A percentile compares a stretch with the other conserved stretches of the same genome.
Conservation (phyloP, 2,113 vertebrate genomes). For the Heterochromis multidens region DNA sequence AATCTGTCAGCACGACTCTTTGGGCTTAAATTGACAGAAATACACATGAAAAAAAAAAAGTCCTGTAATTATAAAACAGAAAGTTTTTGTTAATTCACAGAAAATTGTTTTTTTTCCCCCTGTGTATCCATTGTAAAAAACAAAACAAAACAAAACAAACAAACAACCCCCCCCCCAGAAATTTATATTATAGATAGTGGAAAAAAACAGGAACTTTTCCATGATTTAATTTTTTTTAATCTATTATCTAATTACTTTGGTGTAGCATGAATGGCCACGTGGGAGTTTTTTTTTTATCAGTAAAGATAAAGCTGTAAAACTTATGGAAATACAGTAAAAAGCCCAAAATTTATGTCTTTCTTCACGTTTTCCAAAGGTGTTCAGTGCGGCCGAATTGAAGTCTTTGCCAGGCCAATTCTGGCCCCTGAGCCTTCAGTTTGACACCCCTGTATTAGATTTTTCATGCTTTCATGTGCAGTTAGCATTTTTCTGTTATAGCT, state of each 20-base stretch:
- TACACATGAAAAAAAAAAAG: too few relatives aligned
- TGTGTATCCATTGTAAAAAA: too few relatives aligned
- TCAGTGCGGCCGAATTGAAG: background rate
- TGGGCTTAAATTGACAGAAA: too few relatives aligned
- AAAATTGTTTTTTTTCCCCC: too few relatives aligned
- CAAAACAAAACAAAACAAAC: too few relatives aligned
- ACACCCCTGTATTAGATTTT: background rate
- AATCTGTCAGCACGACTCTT: background rate
- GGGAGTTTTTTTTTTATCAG: background rate
- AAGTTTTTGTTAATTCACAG: too few relatives aligned
- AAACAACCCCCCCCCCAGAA: background rate
- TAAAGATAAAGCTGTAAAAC: rapidly evolving
- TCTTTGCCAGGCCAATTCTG: too few relatives aligned
- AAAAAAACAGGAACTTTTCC: too few relatives aligned
- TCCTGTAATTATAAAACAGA: too few relatives aligned
- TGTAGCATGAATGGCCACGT: background rate
- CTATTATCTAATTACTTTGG: background rate
- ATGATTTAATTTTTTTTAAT: too few relatives aligned
- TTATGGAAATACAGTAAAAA: background rate
- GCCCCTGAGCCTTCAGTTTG: too few relatives aligned
- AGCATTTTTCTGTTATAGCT: background rate
- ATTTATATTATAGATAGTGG: background rate
- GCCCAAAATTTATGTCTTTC: background rate
- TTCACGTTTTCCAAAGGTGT: background rate
- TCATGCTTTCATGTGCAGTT: background rate